phyloP scores from a whole-genome alignment of 2,797 vertebrate genomes.

The Sternarchorhynchus goeldii region DNA sequence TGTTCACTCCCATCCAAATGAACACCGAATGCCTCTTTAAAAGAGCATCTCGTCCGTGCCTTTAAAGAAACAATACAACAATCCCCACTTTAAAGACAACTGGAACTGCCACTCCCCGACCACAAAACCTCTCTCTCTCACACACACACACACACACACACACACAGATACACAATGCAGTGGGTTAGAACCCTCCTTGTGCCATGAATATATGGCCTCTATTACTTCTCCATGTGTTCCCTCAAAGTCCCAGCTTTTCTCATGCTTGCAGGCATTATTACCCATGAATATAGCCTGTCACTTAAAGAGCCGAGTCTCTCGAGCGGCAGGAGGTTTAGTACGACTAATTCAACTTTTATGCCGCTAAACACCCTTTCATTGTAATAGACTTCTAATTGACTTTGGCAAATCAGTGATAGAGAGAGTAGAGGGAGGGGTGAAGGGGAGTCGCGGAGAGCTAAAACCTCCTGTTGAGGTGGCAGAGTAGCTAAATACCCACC shows the following conservation, averaged over 20 bases:
- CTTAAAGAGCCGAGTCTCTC: conserved; percentile 31
- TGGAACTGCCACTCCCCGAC: conserved; percentile 63
- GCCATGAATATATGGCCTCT: conserved; percentile 81
- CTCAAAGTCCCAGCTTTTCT: conserved; percentile 38
- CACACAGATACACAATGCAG: conserved; percentile 42
- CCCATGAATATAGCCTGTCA: conserved; percentile 44
- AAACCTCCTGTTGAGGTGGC: background rate
- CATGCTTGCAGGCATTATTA: conserved; percentile 37
- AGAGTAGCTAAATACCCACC: background rate
- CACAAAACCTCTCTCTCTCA: conserved; percentile 34
- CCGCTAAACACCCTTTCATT: conserved; percentile 45
- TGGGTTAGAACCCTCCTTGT: conserved; percentile 56
- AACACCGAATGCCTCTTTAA: conserved; percentile 65
- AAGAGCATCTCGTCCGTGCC: conserved; percentile 22
- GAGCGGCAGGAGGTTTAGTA: conserved; percentile 40
- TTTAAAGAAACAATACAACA: conserved; percentile 52
- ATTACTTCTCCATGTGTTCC: conserved; percentile 74
- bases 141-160: conserved; percentile 49
- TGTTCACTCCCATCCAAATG: conserved; percentile 75
- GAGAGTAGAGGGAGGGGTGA: conserved; percentile 2
- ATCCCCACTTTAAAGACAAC: conserved; percentile 62
- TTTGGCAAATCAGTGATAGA: conserved; percentile 43
- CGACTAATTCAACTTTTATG: conserved; percentile 53
- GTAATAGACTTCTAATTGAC: conserved; percentile 56
- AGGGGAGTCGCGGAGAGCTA: background rate